Base-by-base conservation (phyloP, 2,888 invertebrate species). In the Apamea epomidion region DNA sequence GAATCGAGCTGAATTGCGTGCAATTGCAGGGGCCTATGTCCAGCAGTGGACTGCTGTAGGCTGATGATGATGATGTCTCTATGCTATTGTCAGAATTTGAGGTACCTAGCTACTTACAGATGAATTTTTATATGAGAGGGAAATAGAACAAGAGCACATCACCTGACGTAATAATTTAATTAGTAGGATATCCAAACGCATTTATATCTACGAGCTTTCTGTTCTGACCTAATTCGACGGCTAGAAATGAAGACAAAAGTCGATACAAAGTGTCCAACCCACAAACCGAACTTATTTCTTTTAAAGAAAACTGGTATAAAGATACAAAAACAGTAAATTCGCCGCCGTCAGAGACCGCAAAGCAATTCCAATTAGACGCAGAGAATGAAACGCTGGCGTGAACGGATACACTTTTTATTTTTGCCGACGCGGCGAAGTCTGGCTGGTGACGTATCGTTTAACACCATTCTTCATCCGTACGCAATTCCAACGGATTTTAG, bases 321-420 rank as follows among this genome's bases (percentile, higher is more conserved):
- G 87, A 70, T 71, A 87, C 54, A 73, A 51, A 76, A 70, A 84
- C 85, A 81, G 77, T 81, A 84, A 83, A 76, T 80, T 76, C 37
- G 65, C 58, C 60, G 75, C 76, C 58, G 79, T 74, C 77, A 60
- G 69, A 73, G 29, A 74, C 81, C 80, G 84, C 82, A 83, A 81
- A 88, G 84, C 89, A 83, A 88, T 90, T 90, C 81, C 89, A 89
- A 89, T 89, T 90, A 90, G 84, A 76, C 64, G 78, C 68, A 74
- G 85, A 90, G 81, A 90, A 86, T 89, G 83, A 90, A 89, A 90
- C 78, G 82, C 60, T 76, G 81, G 84, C 76, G 81, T 70, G 83
- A 84, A 82, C 78, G 81, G 76, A 84, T 80, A 89, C 62, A 87
- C 82, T 87, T 89, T 88, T 87, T 89, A 83, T 84, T 86, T 87